Evolutionary conservation across 2,797 vertebrate species (phyloP).

Genomic region (Eremophila alpestris): DNA sequence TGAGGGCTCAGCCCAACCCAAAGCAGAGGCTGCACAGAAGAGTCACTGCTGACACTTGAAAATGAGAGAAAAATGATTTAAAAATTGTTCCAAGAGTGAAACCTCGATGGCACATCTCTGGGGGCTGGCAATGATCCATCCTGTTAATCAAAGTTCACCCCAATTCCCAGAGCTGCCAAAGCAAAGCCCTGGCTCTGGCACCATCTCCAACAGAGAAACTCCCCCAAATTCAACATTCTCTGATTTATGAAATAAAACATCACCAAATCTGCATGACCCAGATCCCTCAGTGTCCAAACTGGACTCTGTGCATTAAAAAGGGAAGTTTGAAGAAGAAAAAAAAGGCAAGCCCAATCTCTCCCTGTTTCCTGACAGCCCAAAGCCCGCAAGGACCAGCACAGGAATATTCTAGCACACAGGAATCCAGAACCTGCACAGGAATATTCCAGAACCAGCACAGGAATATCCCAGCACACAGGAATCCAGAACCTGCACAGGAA

Average conservation of each 20-base stretch:
- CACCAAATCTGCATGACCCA: neutral
- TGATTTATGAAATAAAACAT: neutral
- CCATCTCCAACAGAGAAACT: neutral
- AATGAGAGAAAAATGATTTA: neutral
- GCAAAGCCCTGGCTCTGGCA: neutral
- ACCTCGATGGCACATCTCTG: neutral
- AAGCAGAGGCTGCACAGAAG: neutral
- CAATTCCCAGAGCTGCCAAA: neutral
- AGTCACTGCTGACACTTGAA: neutral
- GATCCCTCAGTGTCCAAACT: neutral
- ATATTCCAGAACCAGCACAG: too few relatives aligned
- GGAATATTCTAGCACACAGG: neutral
- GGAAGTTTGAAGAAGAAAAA: neutral
- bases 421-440: too few relatives aligned
- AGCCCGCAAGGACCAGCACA: neutral
- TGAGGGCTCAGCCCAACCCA: neutral
- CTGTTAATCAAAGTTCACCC: neutral
- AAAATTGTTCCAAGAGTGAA: neutral
- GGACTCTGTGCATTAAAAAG: neutral
- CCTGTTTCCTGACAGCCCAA: neutral
- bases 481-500: too few relatives aligned
- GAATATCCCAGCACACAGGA: too few relatives aligned
- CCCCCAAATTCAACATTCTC: rapidly evolving
- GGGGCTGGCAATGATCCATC: neutral
- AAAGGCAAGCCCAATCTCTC: neutral